Percentiles rank a stretch among this genome's conserved stretches.
Conservation (phyloP, 1,140 invertebrate genomes). For the Spodoptera litura region DNA sequence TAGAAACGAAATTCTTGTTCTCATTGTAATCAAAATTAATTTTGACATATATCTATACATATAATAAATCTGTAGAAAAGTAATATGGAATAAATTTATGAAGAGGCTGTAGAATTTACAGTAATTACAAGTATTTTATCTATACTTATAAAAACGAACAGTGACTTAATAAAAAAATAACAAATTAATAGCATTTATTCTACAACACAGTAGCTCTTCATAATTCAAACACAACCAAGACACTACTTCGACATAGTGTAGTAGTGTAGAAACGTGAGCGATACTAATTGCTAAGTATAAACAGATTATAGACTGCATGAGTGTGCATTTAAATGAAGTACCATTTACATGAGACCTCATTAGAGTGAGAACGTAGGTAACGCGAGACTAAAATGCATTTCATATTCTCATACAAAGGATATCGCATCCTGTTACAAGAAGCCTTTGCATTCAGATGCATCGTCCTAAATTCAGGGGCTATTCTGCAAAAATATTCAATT, state of each 20-base stretch:
- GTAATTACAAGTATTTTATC: no score
- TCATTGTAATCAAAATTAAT: no score
- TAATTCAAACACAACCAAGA: not conserved
- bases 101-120: no score
- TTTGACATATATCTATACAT: no score
- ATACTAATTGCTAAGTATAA: slow-evolving; percentile 40
- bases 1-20: no score
- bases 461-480: slow-evolving; percentile 60
- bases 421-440: slow-evolving; percentile 67
- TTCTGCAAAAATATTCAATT: slow-evolving; percentile 50
- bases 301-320: slow-evolving; percentile 16
- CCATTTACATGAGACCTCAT: slow-evolving; percentile 20
- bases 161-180: no score
- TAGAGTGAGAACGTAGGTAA: slow-evolving; percentile 28
- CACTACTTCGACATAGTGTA: not conserved
- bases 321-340: slow-evolving; percentile 20
- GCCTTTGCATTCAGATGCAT: slow-evolving; percentile 62
- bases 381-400: slow-evolving; percentile 45
- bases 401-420: slow-evolving; percentile 59
- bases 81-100: no score
- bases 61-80: no score
- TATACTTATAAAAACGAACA: no score
- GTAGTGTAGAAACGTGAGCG: slow-evolving; percentile 16
- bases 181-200: not conserved
- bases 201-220: not conserved